These are phyloP conservation scores for Baronia brevicornis DNA, from an alignment of 2,888 invertebrate genomes.

Conservation along the genomic window DNA sequence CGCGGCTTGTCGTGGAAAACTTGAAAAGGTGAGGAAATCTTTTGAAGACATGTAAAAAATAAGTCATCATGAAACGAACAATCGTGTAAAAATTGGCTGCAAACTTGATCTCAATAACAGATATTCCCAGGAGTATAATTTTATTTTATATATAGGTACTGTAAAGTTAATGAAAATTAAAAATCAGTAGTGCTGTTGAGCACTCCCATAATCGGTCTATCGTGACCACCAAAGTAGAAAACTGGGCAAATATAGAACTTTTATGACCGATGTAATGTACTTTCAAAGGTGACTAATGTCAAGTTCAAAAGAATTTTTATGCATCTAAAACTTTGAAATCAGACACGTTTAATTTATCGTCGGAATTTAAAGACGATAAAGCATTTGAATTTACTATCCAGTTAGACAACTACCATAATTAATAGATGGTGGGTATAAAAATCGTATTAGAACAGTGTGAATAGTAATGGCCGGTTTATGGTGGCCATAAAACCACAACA, in stretches of 20 bases:
- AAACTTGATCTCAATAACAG: too few relatives aligned
- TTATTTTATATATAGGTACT: too few relatives aligned
- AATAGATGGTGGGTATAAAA: constrained; percentile 54
- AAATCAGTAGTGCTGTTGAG: too few relatives aligned
- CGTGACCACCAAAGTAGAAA: constrained; percentile 22
- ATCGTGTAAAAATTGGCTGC: too few relatives aligned
- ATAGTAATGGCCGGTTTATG: constrained; percentile 57
- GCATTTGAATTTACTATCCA: constrained; percentile 41
- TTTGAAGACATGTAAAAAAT: too few relatives aligned
- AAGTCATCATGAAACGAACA: too few relatives aligned
- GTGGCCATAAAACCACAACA: constrained; percentile 51
- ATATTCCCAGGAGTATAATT: too few relatives aligned
- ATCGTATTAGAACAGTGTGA: constrained; percentile 58
- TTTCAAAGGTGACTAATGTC: constrained; percentile 9
- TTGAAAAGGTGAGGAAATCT: too few relatives aligned
- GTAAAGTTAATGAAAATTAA: too few relatives aligned
- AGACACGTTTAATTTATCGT: constrained; percentile 32
- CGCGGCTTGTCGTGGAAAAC: too few relatives aligned
- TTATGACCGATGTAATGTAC: constrained; percentile 8
- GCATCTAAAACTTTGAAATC: constrained; percentile 15
- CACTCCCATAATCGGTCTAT: too few relatives aligned
- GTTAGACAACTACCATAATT: constrained; percentile 54
- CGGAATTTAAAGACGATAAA: constrained; percentile 36
- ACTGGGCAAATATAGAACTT: constrained; percentile 2
- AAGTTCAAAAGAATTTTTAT: constrained; percentile 6